Evolutionary conservation across 2,113 vertebrate genomes (phyloP).

Genomic region (Pipa parva): DNA sequence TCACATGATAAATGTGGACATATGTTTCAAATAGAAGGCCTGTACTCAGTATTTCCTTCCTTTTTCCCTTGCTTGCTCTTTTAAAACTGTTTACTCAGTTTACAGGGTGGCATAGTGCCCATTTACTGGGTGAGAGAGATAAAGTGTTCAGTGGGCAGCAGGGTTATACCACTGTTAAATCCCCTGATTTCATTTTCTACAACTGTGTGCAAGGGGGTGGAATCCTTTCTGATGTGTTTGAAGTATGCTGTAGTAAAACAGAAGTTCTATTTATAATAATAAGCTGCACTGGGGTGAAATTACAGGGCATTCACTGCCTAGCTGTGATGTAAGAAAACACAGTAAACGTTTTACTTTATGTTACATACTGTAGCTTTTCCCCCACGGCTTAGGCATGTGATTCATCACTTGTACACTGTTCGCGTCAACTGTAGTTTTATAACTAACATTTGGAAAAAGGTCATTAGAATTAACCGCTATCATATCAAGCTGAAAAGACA

Average conservation of each 20-base stretch:
- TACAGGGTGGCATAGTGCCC: background rate
- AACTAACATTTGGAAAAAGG: background rate
- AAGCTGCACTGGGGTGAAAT: background rate
- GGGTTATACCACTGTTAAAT: background rate
- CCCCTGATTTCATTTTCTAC: background rate
- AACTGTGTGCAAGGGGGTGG: background rate
- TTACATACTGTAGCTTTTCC: background rate
- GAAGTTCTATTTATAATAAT: too few relatives aligned
- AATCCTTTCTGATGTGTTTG: background rate
- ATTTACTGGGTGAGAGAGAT: background rate
- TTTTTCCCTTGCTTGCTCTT: background rate
- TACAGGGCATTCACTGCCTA: background rate
- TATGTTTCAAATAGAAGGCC: too few relatives aligned
- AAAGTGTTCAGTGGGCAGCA: background rate
- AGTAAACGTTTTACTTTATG: background rate
- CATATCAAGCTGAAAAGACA: too few relatives aligned
- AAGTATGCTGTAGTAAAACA: background rate
- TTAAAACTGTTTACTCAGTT: background rate
- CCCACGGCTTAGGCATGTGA: constrained; percentile 5
- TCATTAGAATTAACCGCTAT: background rate
- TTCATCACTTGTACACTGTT: constrained; percentile 4
- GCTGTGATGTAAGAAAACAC: background rate
- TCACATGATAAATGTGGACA: too few relatives aligned
- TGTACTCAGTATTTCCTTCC: background rate
- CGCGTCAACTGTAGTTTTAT: background rate